Conservation (phyloP, 1,140 invertebrate genomes). For the Apocrypta bakeri region DNA sequence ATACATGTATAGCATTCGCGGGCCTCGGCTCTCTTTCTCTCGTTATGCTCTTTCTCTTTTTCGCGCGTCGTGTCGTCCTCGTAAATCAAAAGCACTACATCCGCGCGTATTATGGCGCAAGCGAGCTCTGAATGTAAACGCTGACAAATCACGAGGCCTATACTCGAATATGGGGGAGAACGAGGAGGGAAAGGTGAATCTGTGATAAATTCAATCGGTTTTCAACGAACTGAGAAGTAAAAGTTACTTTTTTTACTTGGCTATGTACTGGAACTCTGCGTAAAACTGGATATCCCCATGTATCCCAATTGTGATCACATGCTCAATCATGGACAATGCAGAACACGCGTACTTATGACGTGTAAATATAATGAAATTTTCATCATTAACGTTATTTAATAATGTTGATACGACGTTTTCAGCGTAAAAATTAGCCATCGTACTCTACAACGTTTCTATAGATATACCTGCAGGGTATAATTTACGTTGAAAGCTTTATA, state of each 20-base stretch:
- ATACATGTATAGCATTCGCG: not conserved
- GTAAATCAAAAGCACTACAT: constrained; percentile 23
- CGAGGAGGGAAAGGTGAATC: not conserved
- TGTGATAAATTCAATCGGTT: not conserved
- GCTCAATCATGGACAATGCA: too few species aligned
- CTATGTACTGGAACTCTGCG: too few species aligned
- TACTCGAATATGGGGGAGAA: not conserved
- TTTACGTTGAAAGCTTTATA: too few species aligned
- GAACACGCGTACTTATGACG: too few species aligned
- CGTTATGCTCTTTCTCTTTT: constrained; percentile 2
- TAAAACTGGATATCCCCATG: too few species aligned
- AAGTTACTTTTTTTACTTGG: not conserved
- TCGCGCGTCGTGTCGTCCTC: constrained; percentile 42
- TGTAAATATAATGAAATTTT: too few species aligned
- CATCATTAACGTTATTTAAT: too few species aligned
- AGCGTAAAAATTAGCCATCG: too few species aligned
- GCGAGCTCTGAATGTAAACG: not conserved
- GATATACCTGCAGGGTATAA: too few species aligned
- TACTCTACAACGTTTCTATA: too few species aligned
- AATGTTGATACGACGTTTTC: too few species aligned
- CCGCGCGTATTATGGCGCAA: constrained; percentile 7
- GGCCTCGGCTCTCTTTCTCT: not conserved
- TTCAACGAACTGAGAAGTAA: not conserved
- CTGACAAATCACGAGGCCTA: constrained; percentile 20
- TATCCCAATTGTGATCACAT: too few species aligned